Conservation (phyloP, 2,888 invertebrate species). For the Oxystoma pomonae region DNA sequence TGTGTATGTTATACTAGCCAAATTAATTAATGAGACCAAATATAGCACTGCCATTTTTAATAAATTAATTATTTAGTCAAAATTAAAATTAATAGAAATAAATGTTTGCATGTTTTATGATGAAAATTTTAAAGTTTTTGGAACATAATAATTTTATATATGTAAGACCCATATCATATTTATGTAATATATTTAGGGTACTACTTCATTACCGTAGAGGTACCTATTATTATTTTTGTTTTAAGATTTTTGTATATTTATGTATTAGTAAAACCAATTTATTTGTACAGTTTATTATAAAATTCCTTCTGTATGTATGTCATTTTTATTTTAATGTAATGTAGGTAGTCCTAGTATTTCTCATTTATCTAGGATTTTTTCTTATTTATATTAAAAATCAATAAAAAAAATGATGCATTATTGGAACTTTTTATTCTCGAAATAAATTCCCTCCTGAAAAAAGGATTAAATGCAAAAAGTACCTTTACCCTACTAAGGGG, state of each 20-base stretch:
- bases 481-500: no score
- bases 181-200: constrained; percentile 2
- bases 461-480: no score
- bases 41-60: constrained; percentile 23
- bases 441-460: no score
- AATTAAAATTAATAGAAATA: background rate
- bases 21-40: constrained; percentile 19
- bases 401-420: no score
- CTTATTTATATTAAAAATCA: constrained; percentile 5
- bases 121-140: background rate
- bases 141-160: background rate
- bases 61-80: background rate
- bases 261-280: background rate
- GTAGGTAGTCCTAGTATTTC: constrained; percentile 45
- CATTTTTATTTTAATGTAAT: constrained; percentile 30
- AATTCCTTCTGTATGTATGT: background rate
- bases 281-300: background rate
- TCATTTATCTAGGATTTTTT: constrained; percentile 43
- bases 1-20: constrained; percentile 1
- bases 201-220: background rate
- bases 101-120: background rate
- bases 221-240: background rate
- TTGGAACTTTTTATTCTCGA: no score
- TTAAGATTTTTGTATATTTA: background rate
- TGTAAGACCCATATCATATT: background rate